Evolutionary conservation across 2,888 invertebrate genomes (phyloP).

Genomic region (Acanthosepion esculentum): DNA sequence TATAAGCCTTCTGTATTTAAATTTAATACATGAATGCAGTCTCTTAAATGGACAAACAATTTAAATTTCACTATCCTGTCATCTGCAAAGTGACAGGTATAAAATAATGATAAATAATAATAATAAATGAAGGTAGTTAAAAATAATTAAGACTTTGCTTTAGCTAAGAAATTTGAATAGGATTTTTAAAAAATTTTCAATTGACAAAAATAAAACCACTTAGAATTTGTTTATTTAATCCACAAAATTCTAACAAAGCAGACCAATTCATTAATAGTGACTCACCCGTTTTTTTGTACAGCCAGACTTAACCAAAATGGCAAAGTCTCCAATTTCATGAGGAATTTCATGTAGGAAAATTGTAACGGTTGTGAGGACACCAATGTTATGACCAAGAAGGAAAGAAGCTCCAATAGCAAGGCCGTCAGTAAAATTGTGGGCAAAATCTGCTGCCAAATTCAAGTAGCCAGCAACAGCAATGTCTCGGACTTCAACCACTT

Average conservation of each 20-base stretch:
- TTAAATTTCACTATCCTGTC: too few species aligned
- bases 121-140: background rate
- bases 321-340: conserved; percentile 99
- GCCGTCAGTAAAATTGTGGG: conserved; percentile 99
- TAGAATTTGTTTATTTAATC: too few species aligned
- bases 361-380: conserved; percentile 88
- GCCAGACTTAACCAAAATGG: conserved; percentile 97
- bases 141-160: background rate
- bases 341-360: conserved; percentile 98
- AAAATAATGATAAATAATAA: too few species aligned
- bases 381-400: conserved; percentile 87
- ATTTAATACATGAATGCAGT: too few species aligned
- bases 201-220: too few species aligned
- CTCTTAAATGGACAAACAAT: too few species aligned
- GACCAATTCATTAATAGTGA: background rate
- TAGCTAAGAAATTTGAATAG: background rate
- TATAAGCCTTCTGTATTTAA: too few species aligned
- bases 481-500: conserved; percentile 57
- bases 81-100: too few species aligned
- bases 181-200: background rate
- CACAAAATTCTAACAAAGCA: background rate
- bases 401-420: conserved; percentile 98
- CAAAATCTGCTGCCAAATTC: conserved; percentile 97
- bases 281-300: conserved; percentile 88
- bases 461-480: conserved; percentile 92